These are phyloP conservation scores for Amphipoea oculea DNA, from an alignment of 2,888 invertebrate species.

Conservation along the genomic window DNA sequence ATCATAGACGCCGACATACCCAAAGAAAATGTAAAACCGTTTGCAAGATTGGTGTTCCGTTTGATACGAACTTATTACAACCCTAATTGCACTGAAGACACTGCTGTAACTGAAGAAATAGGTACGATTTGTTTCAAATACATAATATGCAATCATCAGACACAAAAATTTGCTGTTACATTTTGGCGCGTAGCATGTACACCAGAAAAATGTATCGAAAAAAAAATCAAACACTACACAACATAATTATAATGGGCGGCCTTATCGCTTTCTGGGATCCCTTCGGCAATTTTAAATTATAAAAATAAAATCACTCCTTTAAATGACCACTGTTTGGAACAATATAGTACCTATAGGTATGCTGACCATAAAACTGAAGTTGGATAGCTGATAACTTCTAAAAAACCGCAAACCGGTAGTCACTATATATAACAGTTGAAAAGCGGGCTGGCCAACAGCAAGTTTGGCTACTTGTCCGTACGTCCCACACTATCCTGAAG, in stretches of 20 bases:
- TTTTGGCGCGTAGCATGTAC: background rate
- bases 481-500: too few relatives aligned
- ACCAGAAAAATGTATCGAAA: background rate
- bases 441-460: background rate
- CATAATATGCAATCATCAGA: background rate
- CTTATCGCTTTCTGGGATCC: background rate
- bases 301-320: background rate
- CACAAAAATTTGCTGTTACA: background rate
- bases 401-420: background rate
- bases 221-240: background rate
- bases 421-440: background rate
- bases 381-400: background rate
- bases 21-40: slow-evolving; percentile 77
- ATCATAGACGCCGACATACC: slow-evolving; percentile 71
- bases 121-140: slow-evolving; percentile 52
- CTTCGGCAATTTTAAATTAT: background rate
- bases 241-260: background rate
- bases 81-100: slow-evolving; percentile 68
- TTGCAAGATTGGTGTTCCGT: slow-evolving; percentile 80
- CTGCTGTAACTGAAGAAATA: slow-evolving; percentile 49
- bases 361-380: background rate
- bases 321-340: background rate
- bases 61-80: slow-evolving; percentile 81
- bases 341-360: too few relatives aligned
- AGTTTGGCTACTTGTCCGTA: background rate